phyloP scores from a whole-genome alignment of 2,888 invertebrate species.

The Drosophila nr. perissopoda region DNA sequence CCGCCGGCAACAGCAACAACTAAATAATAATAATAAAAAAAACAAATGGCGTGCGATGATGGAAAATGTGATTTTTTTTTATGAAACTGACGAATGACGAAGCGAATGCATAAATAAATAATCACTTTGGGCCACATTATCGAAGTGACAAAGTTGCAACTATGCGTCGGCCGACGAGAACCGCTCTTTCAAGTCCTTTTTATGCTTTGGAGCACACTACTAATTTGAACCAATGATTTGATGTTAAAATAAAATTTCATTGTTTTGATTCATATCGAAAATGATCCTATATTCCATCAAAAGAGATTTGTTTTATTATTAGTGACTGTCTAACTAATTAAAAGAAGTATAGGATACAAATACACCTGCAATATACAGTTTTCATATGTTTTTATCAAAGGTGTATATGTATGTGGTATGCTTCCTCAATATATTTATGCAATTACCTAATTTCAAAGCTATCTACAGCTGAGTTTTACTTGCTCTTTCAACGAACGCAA shows the following conservation, averaged over 20 bases:
- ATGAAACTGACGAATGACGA: slow-evolving; percentile 11
- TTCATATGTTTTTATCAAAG: background rate
- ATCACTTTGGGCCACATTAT: slow-evolving; percentile 13
- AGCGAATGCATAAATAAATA: slow-evolving; percentile 40
- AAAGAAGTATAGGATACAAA: too few species aligned
- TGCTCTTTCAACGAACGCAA: background rate
- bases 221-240: background rate
- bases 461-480: background rate
- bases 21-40: slow-evolving; percentile 19
- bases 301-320: background rate
- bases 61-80: slow-evolving; percentile 17
- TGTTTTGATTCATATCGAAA: background rate
- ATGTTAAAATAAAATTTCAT: background rate
- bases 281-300: background rate
- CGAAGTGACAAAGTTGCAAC: slow-evolving; percentile 16
- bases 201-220: background rate
- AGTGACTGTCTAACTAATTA: background rate
- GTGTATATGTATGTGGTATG: background rate
- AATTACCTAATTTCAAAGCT: background rate
- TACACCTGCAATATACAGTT: background rate
- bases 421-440: background rate
- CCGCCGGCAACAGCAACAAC: slow-evolving; percentile 1
- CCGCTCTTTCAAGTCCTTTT: background rate
- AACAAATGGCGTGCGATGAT: slow-evolving; percentile 39
- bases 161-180: background rate